Evolutionary conservation across 2,888 invertebrate species (phyloP).

Genomic region (Noctuana brunneofusca): DNA sequence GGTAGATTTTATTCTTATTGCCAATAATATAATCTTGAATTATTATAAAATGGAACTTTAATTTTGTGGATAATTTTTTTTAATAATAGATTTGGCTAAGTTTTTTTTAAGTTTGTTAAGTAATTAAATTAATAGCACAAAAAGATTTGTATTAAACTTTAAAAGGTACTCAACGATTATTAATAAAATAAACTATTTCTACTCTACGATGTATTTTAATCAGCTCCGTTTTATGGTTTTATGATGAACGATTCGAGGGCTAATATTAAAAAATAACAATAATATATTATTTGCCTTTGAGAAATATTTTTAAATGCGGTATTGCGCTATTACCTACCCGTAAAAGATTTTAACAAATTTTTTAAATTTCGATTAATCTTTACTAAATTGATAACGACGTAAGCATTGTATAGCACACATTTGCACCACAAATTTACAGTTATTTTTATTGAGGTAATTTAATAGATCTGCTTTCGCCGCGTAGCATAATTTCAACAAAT

Average conservation of each 20-base stretch:
- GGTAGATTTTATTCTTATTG: background rate
- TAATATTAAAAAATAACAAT: background rate
- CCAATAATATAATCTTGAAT: background rate
- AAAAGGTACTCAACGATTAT: no score
- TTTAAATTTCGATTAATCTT: background rate
- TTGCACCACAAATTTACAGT: slow-evolving; percentile 1
- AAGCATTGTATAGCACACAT: slow-evolving; percentile 44
- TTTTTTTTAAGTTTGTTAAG: background rate
- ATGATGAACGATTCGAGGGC: background rate
- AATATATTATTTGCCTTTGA: background rate
- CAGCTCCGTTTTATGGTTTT: background rate
- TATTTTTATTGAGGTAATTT: background rate
- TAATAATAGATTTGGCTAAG: no score
- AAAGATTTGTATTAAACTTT: no score
- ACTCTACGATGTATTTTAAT: background rate
- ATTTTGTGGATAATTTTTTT: no score
- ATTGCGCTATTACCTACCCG: no score
- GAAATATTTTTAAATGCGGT: background rate
- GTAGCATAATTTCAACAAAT: slow-evolving; percentile 12
- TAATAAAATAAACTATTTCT: background rate
- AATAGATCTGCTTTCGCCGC: slow-evolving; percentile 8
- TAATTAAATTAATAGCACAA: background rate
- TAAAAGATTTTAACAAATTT: no score
- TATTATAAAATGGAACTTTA: background rate
- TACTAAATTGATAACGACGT: slow-evolving; percentile 40